A percentile compares a stretch with the other conserved stretches of the same genome.
Conservation (phyloP, 2,113 vertebrate species). For the Actinemys pallida region DNA sequence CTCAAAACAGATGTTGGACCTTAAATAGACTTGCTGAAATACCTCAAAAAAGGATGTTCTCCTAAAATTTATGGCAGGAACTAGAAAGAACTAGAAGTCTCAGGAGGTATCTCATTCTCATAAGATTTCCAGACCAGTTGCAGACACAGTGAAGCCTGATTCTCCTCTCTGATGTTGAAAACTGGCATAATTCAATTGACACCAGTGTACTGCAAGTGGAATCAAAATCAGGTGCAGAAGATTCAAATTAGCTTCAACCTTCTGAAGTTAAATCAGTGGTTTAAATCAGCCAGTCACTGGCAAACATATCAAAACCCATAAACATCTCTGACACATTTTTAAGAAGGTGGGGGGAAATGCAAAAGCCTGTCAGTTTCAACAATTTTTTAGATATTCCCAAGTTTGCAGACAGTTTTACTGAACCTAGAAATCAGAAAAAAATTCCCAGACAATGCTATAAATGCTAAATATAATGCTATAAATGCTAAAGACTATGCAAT, state of each 20-base stretch:
- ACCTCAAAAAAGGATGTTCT: slow-evolving; percentile 1
- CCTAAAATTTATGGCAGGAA: not conserved
- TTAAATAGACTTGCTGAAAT: slow-evolving; percentile 3
- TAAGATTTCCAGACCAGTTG: not conserved
- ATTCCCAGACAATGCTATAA: not conserved
- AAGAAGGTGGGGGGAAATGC: not conserved
- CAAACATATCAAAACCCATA: not conserved
- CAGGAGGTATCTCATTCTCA: not conserved
- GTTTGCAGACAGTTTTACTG: not conserved
- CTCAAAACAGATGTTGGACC: not conserved
- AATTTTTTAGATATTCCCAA: not conserved
- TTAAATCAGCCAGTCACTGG: not conserved
- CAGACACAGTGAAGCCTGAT: slow-evolving; percentile 37
- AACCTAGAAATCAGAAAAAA: not conserved
- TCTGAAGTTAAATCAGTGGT: not conserved
- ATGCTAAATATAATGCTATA: not conserved
- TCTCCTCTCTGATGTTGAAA: slow-evolving; percentile 32
- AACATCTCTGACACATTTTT: not conserved
- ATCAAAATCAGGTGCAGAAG: not conserved
- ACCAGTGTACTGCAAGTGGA: slow-evolving; percentile 16
- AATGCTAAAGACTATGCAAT: not conserved
- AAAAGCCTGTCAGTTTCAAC: not conserved
- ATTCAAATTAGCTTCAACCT: not conserved
- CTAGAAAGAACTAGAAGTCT: not conserved
- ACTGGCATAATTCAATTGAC: slow-evolving; percentile 35